phyloP scores from a whole-genome alignment of 2,888 invertebrate species.

The Beris chalybata region DNA sequence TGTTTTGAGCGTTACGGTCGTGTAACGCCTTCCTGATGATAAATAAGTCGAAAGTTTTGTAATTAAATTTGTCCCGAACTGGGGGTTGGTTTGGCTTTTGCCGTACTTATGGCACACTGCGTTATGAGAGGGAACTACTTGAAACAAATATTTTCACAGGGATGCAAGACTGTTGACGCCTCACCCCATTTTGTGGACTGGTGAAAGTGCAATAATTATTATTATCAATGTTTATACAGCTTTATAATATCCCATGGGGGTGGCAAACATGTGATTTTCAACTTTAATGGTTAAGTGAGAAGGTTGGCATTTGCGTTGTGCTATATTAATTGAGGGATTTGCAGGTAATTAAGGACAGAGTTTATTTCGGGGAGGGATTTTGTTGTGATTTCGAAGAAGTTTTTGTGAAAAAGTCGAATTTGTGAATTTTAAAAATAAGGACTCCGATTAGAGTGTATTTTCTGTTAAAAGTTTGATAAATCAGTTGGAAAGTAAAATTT shows the following conservation, averaged over 20 bases:
- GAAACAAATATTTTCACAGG: slow-evolving; percentile 2
- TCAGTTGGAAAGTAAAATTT: too few relatives aligned
- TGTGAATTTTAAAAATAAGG: too few relatives aligned
- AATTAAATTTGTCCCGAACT: slow-evolving; percentile 14
- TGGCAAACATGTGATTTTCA: neutral
- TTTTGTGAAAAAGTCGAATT: too few relatives aligned
- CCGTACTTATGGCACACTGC: neutral
- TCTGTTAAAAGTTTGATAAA: too few relatives aligned
- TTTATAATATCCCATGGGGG: neutral
- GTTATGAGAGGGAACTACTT: neutral
- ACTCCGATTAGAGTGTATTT: too few relatives aligned
- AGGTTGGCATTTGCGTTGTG: neutral
- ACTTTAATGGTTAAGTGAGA: neutral
- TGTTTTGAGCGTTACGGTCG: neutral
- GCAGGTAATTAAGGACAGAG: neutral
- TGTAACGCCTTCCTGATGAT: slow-evolving; percentile 2
- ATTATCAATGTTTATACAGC: slow-evolving; percentile 16
- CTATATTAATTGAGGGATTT: slow-evolving; percentile 11
- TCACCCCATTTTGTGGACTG: neutral
- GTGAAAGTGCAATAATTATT: slow-evolving; percentile 1
- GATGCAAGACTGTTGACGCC: neutral
- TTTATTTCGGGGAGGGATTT: too few relatives aligned
- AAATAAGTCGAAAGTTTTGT: slow-evolving; percentile 23
- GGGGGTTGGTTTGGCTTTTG: neutral
- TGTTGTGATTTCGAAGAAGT: too few relatives aligned